Evolutionary conservation across 2,113 vertebrate species (phyloP), one percentile per base, ranked within the genome.

Genomic region (Coptodon rendalli): DNA sequence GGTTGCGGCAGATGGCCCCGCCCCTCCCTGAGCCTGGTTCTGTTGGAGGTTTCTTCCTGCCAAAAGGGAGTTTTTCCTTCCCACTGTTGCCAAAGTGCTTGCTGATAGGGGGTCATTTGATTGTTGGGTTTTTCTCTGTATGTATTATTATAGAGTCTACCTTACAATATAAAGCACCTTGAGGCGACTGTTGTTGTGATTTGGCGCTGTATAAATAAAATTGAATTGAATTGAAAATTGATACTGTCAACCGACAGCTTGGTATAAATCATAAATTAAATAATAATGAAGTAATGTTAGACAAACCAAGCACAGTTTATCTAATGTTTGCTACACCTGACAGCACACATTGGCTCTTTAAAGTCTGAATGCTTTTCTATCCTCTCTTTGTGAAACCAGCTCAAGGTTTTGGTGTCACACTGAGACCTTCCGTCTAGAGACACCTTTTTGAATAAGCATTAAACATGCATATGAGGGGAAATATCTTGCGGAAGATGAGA

Each of bases 311-410:
- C 43, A 50, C 16, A 19, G 16, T 78, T 78, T 48, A 78, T 50
- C 24, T 29, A 78, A 31, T 78, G 71, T 78, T 31, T 78, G 71
- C 43, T 50, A 78, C 24, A 50, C 45, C 71, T 31, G 71, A 78
- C 43, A 50, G 14, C 24, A 50, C 24, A 29, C 0, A 5, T 7
- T 31, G 0, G 22, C n/a, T 73, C 68, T 45, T 68, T 68, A 43
- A 45, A 19, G 43, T 45, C 14, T 27, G 14, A 24, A 27, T 29
- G 6, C 8, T 76, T 76, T 76, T 78, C 71, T 31, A 29, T 48
- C 43, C 24, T 29, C 24, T 78, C 27, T 50, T 31, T 78, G 16
- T 31, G 43, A 50, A 50, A 31, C 0, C 71, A 78, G 24, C 43
- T 78, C 16, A 31, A 50, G 43, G 71, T 13, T 78, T n/a, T 50